phyloP scores from a whole-genome alignment of 1,140 invertebrate species.

The Sweltsa coloradensis region DNA sequence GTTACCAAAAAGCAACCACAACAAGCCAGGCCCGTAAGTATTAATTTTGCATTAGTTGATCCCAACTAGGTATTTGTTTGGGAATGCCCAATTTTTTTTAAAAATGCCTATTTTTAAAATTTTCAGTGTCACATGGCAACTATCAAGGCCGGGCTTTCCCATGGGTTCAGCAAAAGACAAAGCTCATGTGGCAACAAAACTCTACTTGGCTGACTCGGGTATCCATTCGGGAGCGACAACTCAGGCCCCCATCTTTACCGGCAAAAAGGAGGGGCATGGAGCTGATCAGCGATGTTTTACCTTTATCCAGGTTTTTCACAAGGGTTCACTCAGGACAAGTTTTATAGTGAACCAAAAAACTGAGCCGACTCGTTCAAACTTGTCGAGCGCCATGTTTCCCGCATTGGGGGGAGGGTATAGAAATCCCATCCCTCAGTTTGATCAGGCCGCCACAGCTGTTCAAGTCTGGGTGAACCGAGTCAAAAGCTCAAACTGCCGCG shows the following conservation, averaged over 20 bases:
- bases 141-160: conserved; percentile 58
- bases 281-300: conserved; percentile 77
- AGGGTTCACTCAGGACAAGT: conserved; percentile 89
- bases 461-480: conserved; percentile 89
- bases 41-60: neutral
- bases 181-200: conserved; percentile 90
- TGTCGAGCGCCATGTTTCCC: conserved; percentile 96
- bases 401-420: conserved; percentile 92
- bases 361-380: conserved; percentile 89
- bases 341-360: conserved; percentile 95
- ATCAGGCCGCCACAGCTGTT: conserved; percentile 87
- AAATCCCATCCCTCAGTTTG: conserved; percentile 92
- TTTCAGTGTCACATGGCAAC: conserved; percentile 69
- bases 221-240: conserved; percentile 93
- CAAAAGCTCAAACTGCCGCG: conserved; percentile 93
- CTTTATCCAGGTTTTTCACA: conserved; percentile 79
- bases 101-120: neutral
- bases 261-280: conserved; percentile 82
- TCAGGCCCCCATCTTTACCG: conserved; percentile 79
- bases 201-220: conserved; percentile 90
- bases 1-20: conserved; percentile 11
- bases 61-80: neutral
- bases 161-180: conserved; percentile 78
- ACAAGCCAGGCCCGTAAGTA: conserved; percentile 11
- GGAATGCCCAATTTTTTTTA: neutral